Evolutionary conservation across 2,113 vertebrate species (phyloP).

Genomic region (Picathartes gymnocephalus): DNA sequence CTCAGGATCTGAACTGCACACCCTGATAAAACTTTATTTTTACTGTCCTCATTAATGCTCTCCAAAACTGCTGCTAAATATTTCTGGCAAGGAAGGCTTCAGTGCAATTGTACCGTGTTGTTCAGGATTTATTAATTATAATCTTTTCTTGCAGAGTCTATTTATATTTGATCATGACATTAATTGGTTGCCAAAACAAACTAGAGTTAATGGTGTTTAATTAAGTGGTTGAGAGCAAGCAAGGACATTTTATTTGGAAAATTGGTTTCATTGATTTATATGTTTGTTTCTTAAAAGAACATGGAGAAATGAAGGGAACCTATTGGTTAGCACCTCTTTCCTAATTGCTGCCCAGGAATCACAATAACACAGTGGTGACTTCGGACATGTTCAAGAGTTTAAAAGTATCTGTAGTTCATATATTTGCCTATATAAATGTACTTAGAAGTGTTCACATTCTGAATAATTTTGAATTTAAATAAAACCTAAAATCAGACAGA

Average conservation of each 20-base stretch:
- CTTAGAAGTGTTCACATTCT: neutral
- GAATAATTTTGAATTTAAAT: neutral
- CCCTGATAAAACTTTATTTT: conserved; percentile 49
- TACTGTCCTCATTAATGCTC: conserved; percentile 42
- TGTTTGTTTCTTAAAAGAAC: conserved; percentile 21
- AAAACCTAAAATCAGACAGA: neutral
- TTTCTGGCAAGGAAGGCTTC: conserved; percentile 51
- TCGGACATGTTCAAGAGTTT: neutral
- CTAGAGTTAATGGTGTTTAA: conserved; percentile 73
- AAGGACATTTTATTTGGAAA: conserved; percentile 59
- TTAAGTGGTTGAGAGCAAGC: conserved; percentile 66
- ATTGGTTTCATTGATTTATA: conserved; percentile 57
- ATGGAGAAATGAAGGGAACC: neutral
- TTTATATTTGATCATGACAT: conserved; percentile 70
- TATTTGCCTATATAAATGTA: neutral
- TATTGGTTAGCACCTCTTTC: neutral
- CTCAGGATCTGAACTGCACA: neutral
- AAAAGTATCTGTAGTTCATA: neutral
- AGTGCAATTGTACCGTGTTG: conserved; percentile 50
- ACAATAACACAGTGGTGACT: neutral
- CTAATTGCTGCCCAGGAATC: neutral
- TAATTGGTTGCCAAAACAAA: conserved; percentile 74
- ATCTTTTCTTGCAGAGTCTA: conserved; percentile 63
- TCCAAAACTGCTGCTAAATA: conserved; percentile 52
- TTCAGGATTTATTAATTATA: conserved; percentile 71